Evolutionary conservation across 2,113 vertebrate species (phyloP).

Genomic region (Ailurus styani): DNA sequence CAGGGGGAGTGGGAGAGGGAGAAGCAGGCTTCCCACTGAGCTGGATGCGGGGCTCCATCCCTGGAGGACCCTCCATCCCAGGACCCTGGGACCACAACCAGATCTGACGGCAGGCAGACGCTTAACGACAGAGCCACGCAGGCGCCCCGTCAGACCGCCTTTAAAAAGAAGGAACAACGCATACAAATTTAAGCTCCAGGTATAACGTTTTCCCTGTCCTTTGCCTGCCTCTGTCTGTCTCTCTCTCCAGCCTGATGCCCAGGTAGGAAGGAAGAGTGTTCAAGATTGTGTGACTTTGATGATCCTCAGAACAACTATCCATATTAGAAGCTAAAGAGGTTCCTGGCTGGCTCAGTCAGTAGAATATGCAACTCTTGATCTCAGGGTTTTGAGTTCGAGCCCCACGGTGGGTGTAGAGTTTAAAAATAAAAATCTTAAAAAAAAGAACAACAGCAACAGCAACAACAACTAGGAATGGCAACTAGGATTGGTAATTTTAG

Average conservation of each 20-base stretch:
- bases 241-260: not conserved
- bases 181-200: not conserved
- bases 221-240: too few relatives aligned
- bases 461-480: not conserved
- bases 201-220: not conserved
- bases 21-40: too few relatives aligned
- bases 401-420: not conserved
- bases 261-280: not conserved
- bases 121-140: too few relatives aligned
- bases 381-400: not conserved
- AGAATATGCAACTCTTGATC: not conserved
- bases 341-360: not conserved
- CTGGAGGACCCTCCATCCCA: too few relatives aligned
- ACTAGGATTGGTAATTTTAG: not conserved
- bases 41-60: too few relatives aligned
- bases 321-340: not conserved
- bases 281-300: not conserved
- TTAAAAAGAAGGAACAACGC: not conserved
- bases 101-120: too few relatives aligned
- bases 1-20: too few relatives aligned
- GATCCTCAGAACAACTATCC: not conserved
- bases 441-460: too few relatives aligned
- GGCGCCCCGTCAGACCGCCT: not conserved
- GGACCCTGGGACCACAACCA: too few relatives aligned
- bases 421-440: not conserved